Percentiles rank a stretch among this genome's conserved stretches.
Conservation (phyloP, 2,888 invertebrate species). For the Tetramorium bicarinatum region DNA sequence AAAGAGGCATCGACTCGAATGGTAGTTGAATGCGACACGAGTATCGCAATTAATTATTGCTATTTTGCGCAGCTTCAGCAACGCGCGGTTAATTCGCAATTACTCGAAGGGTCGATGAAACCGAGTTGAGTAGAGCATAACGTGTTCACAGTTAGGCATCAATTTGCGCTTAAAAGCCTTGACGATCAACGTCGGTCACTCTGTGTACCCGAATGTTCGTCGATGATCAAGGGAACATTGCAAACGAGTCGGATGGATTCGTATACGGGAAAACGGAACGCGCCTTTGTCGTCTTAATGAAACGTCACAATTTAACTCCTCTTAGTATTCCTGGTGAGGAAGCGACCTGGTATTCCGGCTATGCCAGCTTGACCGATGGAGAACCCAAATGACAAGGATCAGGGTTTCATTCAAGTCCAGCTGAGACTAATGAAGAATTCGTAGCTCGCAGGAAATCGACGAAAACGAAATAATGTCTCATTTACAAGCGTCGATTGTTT, state of each 20-base stretch:
- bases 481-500: conserved; percentile 14
- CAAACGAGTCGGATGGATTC: conserved; percentile 35
- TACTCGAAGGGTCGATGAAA: conserved; percentile 37
- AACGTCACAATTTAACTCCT: conserved; percentile 73
- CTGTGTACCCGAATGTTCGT: conserved; percentile 47
- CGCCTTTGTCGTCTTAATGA: conserved; percentile 77
- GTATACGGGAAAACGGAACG: conserved; percentile 39
- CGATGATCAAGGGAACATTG: conserved; percentile 50
- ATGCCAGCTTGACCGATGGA: conserved; percentile 64
- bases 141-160: conserved; percentile 63
- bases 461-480: not conserved
- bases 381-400: conserved; percentile 52
- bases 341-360: conserved; percentile 64
- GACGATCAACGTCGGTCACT: conserved; percentile 65
- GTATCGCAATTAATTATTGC: conserved; percentile 37
- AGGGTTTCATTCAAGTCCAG: conserved; percentile 60
- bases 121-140: conserved; percentile 37
- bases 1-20: not conserved
- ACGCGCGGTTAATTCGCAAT: conserved; percentile 42
- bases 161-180: conserved; percentile 66
- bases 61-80: conserved; percentile 36
- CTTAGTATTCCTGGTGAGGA: conserved; percentile 60
- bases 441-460: not conserved
- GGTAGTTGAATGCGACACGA: not conserved
- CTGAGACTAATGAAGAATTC: conserved; percentile 40